Evolutionary conservation across 2,113 vertebrate species (phyloP).

Genomic region (Lethenteron reissneri): DNA sequence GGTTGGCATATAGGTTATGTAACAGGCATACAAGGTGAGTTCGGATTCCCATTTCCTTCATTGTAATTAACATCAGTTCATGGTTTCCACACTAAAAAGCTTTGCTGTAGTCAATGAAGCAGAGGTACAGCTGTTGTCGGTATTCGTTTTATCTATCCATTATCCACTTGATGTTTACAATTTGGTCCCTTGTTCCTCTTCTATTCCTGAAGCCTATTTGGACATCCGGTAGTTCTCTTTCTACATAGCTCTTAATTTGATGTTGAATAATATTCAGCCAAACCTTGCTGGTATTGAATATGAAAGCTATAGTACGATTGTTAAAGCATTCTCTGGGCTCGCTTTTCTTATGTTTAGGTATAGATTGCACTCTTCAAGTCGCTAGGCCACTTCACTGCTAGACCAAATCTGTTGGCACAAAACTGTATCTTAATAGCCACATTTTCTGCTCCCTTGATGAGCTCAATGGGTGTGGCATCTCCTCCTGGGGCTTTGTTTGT

Average conservation of each 20-base stretch:
- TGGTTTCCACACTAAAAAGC: constrained; percentile 9
- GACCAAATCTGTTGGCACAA: background rate
- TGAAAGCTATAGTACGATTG: background rate
- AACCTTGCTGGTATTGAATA: constrained; percentile 8
- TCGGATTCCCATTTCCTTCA: constrained; percentile 8
- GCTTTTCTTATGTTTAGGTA: background rate
- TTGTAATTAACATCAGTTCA: background rate
- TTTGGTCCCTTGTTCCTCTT: constrained; percentile 9
- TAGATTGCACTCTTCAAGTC: too few relatives aligned
- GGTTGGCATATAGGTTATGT: constrained; percentile 5
- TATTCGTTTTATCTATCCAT: constrained; percentile 7
- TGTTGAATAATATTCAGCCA: constrained; percentile 9
- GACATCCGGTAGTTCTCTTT: constrained; percentile 8
- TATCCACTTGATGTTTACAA: constrained; percentile 8
- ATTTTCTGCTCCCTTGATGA: background rate
- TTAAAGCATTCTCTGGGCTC: background rate
- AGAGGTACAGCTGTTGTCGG: constrained; percentile 3
- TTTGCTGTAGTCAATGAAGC: constrained; percentile 7
- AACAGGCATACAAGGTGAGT: constrained; percentile 6
- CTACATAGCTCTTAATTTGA: constrained; percentile 7
- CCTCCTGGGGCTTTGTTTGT: background rate
- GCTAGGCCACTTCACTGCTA: background rate
- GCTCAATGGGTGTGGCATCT: background rate
- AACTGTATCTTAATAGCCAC: background rate
- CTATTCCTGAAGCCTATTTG: constrained; percentile 7